These are phyloP conservation scores for Lochmaea capreae DNA, from an alignment of 2,888 invertebrate genomes.

Conservation along the genomic window DNA sequence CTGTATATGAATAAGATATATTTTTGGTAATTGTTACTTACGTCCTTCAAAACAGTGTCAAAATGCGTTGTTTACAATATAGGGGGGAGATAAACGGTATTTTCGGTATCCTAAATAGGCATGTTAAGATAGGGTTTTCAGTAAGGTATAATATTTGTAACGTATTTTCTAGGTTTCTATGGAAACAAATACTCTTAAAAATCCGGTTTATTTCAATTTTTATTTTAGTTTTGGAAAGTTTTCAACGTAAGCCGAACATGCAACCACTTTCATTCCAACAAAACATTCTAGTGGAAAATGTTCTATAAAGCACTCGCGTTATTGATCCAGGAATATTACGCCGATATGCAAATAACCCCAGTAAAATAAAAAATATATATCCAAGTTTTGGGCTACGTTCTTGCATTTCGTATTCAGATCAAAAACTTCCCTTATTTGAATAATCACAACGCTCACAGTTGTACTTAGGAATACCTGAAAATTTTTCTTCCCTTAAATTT, in stretches of 20 bases:
- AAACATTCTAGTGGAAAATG: constrained; percentile 2
- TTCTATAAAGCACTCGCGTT: background rate
- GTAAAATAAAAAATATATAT: background rate
- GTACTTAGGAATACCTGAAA: background rate
- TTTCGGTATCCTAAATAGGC: too few species aligned
- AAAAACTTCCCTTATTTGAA: background rate
- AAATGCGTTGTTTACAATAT: too few species aligned
- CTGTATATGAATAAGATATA: too few species aligned
- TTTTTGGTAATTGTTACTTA: too few species aligned
- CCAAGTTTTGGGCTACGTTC: constrained; percentile 2
- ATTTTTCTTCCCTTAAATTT: background rate
- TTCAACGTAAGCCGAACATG: background rate
- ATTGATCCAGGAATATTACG: background rate
- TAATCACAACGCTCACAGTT: constrained; percentile 1
- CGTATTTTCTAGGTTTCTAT: background rate
- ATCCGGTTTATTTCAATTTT: background rate
- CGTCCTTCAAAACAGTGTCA: too few species aligned
- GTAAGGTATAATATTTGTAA: background rate
- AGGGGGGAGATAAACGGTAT: too few species aligned
- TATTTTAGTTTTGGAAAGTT: background rate
- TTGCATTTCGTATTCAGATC: background rate
- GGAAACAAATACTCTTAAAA: background rate
- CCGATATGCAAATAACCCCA: background rate
- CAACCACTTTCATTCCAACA: constrained; percentile 5
- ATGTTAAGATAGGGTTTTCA: too few species aligned